Conservation (phyloP, 2,797 vertebrate species). For the Pangasius larnaudii region DNA sequence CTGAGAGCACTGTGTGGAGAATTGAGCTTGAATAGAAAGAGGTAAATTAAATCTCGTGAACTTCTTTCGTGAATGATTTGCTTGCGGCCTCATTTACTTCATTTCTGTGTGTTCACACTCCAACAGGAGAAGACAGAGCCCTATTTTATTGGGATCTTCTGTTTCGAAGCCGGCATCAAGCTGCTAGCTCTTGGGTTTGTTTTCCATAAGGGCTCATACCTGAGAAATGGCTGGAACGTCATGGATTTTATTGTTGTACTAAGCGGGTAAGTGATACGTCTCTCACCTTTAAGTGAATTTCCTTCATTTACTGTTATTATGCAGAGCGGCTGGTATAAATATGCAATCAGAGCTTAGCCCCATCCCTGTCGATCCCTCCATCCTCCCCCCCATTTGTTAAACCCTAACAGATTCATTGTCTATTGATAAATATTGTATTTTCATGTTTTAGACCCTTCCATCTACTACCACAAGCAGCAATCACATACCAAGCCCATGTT, state of each 20-base stretch:
- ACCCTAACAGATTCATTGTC: background rate
- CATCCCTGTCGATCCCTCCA: background rate
- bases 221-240: conserved; percentile 98
- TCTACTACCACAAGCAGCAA: no score
- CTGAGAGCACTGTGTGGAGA: background rate
- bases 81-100: background rate
- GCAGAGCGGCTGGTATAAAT: background rate
- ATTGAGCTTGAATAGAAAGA: background rate
- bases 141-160: conserved; percentile 99
- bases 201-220: conserved; percentile 98
- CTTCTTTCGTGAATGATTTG: background rate
- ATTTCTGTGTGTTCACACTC: background rate
- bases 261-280: conserved; percentile 85
- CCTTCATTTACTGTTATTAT: background rate
- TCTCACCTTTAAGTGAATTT: background rate
- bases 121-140: conserved; percentile 95
- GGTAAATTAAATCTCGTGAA: background rate
- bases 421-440: no score
- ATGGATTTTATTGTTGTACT: conserved; percentile 99
- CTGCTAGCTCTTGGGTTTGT: conserved; percentile 95
- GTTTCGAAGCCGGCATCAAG: conserved; percentile 98
- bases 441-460: no score
- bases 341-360: background rate
- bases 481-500: background rate
- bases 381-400: background rate